Conservation (phyloP, 2,888 invertebrate genomes). For the Phyllotreta cruciferae region DNA sequence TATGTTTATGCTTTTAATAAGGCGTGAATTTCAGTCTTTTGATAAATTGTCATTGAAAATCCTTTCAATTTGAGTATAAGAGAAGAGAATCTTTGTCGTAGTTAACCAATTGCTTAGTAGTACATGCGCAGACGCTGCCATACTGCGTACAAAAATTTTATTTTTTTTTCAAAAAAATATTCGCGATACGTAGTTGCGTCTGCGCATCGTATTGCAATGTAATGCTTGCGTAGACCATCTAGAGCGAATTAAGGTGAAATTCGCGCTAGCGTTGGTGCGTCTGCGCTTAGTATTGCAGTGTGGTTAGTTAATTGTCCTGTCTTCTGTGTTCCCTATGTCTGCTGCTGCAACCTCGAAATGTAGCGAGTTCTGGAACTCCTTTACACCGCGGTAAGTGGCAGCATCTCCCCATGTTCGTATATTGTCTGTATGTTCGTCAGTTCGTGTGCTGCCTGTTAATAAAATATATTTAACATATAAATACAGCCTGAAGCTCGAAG, state of each 20-base stretch:
- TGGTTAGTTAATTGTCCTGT: constrained; percentile 63
- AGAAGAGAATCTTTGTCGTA: constrained; percentile 32
- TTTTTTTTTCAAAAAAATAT: constrained; percentile 4
- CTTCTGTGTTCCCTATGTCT: constrained; percentile 76
- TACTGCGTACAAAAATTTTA: constrained; percentile 1
- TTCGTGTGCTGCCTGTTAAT: constrained; percentile 60
- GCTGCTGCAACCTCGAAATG: constrained; percentile 61
- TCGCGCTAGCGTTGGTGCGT: constrained; percentile 26
- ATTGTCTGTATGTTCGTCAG: constrained; percentile 56
- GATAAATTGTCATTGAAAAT: neutral
- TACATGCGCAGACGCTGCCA: constrained; percentile 48
- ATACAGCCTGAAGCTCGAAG: constrained; percentile 33
- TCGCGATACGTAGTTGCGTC: constrained; percentile 16
- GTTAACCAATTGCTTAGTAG: constrained; percentile 52
- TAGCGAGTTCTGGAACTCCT: constrained; percentile 99
- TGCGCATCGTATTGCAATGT: constrained; percentile 26
- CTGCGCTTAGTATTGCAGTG: constrained; percentile 53
- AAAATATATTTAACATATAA: constrained; percentile 21
- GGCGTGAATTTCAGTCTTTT: too few species aligned
- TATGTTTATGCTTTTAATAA: too few species aligned
- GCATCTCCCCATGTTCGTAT: constrained; percentile 60
- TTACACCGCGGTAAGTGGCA: constrained; percentile 97
- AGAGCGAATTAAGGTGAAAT: constrained; percentile 14
- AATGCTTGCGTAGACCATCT: constrained; percentile 23
- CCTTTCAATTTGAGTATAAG: neutral